Evolutionary conservation across 2,888 invertebrate species (phyloP).

Genomic region (Aspidapion aeneum): DNA sequence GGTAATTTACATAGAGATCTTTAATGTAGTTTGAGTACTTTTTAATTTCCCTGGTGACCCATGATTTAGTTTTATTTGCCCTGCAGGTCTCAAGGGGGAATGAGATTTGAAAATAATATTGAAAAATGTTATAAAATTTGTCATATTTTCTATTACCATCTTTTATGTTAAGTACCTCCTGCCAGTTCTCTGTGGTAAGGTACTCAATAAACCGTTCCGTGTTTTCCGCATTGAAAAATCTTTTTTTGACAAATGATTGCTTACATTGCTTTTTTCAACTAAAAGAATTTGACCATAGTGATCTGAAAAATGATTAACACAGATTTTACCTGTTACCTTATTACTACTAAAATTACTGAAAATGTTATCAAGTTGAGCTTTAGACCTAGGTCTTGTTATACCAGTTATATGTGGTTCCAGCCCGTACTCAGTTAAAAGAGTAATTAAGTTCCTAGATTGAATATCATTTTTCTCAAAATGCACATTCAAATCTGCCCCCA

Average conservation of each 20-base stretch:
- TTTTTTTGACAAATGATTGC: background rate
- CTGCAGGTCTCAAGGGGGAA: background rate
- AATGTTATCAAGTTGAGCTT: background rate
- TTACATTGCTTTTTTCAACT: background rate
- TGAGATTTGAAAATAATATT: background rate
- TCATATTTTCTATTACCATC: background rate
- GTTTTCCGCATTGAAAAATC: background rate
- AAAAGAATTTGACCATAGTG: background rate
- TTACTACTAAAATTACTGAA: background rate
- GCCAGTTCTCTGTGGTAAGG: background rate
- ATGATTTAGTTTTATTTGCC: background rate
- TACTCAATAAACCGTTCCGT: background rate
- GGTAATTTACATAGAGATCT: conserved; percentile 2
- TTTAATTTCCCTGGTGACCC: background rate
- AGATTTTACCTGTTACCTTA: background rate
- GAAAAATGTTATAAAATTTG: background rate
- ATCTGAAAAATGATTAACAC: background rate
- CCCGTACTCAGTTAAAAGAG: background rate
- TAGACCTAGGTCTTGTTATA: background rate
- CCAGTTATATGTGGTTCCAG: too few species aligned
- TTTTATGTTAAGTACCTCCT: background rate
- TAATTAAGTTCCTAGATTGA: background rate
- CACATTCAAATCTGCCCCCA: background rate
- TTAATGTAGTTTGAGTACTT: background rate
- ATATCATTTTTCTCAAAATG: background rate